Evolutionary conservation across 2,113 vertebrate genomes (phyloP), one percentile per base, ranked within the genome.

Genomic region (Aramus guarauna): DNA sequence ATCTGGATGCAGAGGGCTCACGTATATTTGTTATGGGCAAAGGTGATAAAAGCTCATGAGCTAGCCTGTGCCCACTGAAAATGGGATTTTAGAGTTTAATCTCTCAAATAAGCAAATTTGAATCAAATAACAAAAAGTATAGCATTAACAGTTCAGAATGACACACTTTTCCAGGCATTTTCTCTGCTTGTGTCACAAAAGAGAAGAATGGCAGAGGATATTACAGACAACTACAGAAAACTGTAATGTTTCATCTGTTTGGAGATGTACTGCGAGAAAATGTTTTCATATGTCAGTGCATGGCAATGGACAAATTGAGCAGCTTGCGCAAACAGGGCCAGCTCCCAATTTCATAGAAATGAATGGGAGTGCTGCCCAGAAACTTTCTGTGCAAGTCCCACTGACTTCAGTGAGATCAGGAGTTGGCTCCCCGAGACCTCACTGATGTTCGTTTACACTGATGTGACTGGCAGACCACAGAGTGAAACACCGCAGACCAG

Each of bases 401-500:
- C 37, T 34, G 67, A 73, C 68, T 92, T 74, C 72, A 73, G 62
- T 24, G 39, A 94, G 72, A 83, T 82, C 58, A 74, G 45, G 47
- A 92, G 12, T 11, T 87, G 80, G 52, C 56, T 91, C 39, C 32
- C 14, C 0, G 3, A 5, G 9, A 55, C 32, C 20, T 80, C 64
- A 32, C 32, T 50, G 50, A 50, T 59, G 48, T 43, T 71, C 8
- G 1, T 73, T 53, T 41, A 62, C 53, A 43, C 16, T 24, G 58
- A 15, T 62, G 87, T 27, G 74, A 76, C 29, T 79, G 32, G 29
- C 50, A 55, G 78, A 85, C n/a, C 68, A 63, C 17, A n/a, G 17
- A 85, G 34, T 0, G 0, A 64, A 87, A 52, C 43, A 22, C 19
- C 1, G 1, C 62, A 82, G 48, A 60, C 6, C 30, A 47, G 18